Base-by-base conservation (phyloP, 2,797 vertebrate species). In the Microctenopoma lineatum region DNA sequence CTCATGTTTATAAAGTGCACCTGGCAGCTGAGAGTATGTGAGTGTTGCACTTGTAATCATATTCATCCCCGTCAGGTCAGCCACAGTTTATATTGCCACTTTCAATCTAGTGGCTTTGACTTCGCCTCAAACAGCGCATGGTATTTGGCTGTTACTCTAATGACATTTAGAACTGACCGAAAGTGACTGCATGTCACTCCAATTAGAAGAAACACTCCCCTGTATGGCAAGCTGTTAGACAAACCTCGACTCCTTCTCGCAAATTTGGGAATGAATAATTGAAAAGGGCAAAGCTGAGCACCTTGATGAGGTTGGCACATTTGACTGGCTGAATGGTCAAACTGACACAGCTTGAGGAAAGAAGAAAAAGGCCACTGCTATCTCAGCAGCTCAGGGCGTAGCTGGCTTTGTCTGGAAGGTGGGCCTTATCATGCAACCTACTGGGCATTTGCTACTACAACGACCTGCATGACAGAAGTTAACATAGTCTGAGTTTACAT, bases 211-310 rank as follows among this genome's bases (percentile, higher is more conserved):
- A 75, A 59, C 73, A 45, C 70, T 78, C 66, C 67, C 73, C 61
- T 70, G 83, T 77, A 81, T 38, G 27, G 80, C 68, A 71, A 82
- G 87, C 84, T 83, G 87, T 78, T 79, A 73, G 69, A 84, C 79
- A 72, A 89, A 83, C 64, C 73, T 66, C 54, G 25, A 80, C 84
- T 78, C 76, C 76, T 66, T 87, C 81, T 80, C 78, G 87, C 80
- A 89, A 89, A 91, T 93, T 79, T 87, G 64, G 82, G 62, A 47
- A 86, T 92, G 87, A 92, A 93, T 92, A 88, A 92, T 92, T 90
- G 80, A 93, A 91, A 92, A 92, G 90, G 89, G 79, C 91, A 88
- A 75, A 71, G 83, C 81, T 52, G 74, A 84, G 84, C 87, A 89
- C 84, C 89, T 89, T 87, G 87, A 92, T 86, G 86, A 90, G 75